A percentile compares a stretch with the other conserved stretches of the same genome.
Evolutionary conservation across 2,888 invertebrate species (phyloP).

Genomic region (Drosophila pseudotakahashii): DNA sequence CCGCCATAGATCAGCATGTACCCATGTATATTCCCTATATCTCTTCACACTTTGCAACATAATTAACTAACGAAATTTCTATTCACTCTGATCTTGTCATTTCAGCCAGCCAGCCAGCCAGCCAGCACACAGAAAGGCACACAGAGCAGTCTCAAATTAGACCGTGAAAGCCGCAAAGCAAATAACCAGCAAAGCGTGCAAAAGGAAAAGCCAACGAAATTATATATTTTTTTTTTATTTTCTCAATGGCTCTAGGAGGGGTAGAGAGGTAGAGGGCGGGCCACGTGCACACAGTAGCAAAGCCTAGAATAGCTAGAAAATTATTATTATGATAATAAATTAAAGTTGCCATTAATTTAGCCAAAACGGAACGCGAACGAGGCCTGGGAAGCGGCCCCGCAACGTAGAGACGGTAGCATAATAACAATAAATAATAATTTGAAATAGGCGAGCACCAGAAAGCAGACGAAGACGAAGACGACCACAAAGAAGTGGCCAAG

Average conservation of each 20-base stretch:
- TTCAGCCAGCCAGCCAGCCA: constrained; percentile 54
- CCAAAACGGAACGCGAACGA: constrained; percentile 56
- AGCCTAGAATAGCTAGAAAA: constrained; percentile 70
- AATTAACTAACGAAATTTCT: constrained; percentile 75
- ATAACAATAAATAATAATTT: constrained; percentile 81
- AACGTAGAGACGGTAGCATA: constrained; percentile 68
- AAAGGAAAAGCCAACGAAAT: constrained; percentile 71
- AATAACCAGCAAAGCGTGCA: constrained; percentile 70
- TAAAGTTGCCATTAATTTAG: constrained; percentile 80
- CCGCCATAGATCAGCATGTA: constrained; percentile 31
- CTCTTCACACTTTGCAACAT: constrained; percentile 65
- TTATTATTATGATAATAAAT: constrained; percentile 82
- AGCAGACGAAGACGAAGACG: constrained; percentile 29
- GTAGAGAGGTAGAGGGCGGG: background rate
- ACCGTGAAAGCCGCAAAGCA: constrained; percentile 73
- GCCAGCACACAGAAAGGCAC: constrained; percentile 24
- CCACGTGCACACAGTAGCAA: constrained; percentile 28
- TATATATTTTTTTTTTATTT: constrained; percentile 30
- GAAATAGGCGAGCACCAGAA: constrained; percentile 70
- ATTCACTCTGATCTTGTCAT: constrained; percentile 73
- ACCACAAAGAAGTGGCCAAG: constrained; percentile 15
- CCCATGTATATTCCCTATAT: constrained; percentile 9
- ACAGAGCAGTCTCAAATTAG: constrained; percentile 68
- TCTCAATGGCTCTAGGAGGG: background rate
- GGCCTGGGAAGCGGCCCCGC: constrained; percentile 27